phyloP scores from a whole-genome alignment of 2,888 invertebrate genomes.

The Alentia gelatinosa region DNA sequence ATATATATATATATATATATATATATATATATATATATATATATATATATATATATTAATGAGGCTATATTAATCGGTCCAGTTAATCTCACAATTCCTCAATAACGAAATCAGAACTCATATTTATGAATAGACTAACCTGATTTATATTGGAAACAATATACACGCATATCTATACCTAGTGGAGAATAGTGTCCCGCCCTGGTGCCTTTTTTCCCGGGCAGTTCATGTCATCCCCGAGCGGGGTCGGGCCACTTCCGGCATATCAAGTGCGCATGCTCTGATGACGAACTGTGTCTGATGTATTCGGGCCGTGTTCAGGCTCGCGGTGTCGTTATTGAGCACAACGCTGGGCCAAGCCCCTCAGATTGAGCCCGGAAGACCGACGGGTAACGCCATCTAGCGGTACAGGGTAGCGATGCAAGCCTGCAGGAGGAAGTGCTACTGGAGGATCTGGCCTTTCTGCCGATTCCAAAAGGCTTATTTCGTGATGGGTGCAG shows the following conservation, averaged over 20 bases:
- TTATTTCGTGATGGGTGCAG: neutral
- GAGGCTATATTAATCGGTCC: neutral
- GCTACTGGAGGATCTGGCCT: neutral
- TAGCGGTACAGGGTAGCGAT: no score
- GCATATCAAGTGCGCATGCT: constrained; percentile 3
- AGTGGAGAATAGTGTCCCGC: no score
- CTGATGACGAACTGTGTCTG: constrained; percentile 26
- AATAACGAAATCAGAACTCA: no score
- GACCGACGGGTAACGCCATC: neutral
- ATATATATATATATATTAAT: constrained; percentile 15
- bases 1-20: constrained; percentile 55
- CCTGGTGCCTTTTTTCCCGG: constrained; percentile 23
- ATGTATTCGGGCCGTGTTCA: neutral
- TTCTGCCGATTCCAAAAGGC: constrained; percentile 17
- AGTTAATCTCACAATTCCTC: no score
- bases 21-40: constrained; percentile 20
- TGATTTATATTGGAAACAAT: no score
- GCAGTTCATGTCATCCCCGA: neutral
- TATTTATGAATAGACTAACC: no score
- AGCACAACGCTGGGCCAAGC: no score
- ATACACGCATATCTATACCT: no score
- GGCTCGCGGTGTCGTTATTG: neutral
- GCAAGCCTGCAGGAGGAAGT: no score
- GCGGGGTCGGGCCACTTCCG: constrained; percentile 9
- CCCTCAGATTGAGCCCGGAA: no score